These are phyloP conservation scores for Notocelia uddmanniana DNA, from an alignment of 2,888 invertebrate species.

Conservation along the genomic window DNA sequence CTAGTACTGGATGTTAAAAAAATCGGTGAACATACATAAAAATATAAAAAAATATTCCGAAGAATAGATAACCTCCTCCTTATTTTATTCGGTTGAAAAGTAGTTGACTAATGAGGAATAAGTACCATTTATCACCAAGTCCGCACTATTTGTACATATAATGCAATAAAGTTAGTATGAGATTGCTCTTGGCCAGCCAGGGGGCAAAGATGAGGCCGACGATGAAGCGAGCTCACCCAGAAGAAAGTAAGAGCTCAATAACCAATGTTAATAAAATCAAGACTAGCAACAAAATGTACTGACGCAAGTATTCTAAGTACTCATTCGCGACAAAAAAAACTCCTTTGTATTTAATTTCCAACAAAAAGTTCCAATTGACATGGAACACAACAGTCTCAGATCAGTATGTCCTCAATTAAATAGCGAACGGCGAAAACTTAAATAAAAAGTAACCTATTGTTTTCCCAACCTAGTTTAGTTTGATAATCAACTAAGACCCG, in stretches of 20 bases:
- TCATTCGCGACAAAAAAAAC: background rate
- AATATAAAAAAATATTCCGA: too few relatives aligned
- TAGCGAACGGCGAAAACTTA: constrained; percentile 61
- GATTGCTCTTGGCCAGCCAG: too few relatives aligned
- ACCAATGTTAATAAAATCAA: constrained; percentile 1
- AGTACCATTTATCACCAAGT: too few relatives aligned
- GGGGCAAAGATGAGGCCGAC: too few relatives aligned
- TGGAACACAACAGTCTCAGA: constrained; percentile 35
- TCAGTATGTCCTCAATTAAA: constrained; percentile 61
- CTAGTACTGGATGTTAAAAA: background rate
- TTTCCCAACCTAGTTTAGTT: background rate
- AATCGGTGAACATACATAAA: background rate
- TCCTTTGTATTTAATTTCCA: background rate
- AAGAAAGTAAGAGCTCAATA: too few relatives aligned
- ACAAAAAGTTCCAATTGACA: constrained; percentile 32
- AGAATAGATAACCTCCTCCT: too few relatives aligned
- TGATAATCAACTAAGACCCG: background rate
- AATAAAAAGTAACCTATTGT: constrained; percentile 49
- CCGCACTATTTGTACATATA: too few relatives aligned
- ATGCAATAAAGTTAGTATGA: too few relatives aligned
- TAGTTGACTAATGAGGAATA: too few relatives aligned
- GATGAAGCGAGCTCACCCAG: too few relatives aligned
- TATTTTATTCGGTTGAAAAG: too few relatives aligned
- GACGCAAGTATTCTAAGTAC: background rate
- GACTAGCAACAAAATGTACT: background rate